Evolutionary conservation across 2,113 vertebrate species (phyloP).

Genomic region (Ceyx melanurus): DNA sequence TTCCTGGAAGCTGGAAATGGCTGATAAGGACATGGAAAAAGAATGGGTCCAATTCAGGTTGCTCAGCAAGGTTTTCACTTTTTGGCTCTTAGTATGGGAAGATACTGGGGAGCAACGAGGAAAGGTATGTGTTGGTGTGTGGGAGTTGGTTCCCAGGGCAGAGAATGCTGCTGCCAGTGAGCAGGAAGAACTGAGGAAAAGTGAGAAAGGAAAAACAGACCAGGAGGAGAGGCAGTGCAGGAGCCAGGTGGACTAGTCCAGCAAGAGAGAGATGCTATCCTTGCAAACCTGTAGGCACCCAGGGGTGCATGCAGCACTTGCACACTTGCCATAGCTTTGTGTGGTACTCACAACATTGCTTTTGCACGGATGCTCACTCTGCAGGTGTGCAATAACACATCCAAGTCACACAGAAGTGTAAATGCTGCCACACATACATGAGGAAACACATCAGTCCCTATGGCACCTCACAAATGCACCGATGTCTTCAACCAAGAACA

Average conservation of each 20-base stretch:
- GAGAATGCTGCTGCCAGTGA: background rate
- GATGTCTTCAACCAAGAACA: background rate
- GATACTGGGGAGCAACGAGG: background rate
- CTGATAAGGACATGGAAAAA: background rate
- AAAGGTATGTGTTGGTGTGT: background rate
- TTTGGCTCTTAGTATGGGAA: background rate
- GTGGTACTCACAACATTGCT: background rate
- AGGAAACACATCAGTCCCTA: accelerated
- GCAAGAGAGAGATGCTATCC: background rate
- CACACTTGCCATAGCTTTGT: background rate
- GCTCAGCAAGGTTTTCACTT: background rate
- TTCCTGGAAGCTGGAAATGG: background rate
- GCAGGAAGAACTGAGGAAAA: background rate
- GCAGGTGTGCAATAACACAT: background rate
- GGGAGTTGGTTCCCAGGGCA: constrained; percentile 38
- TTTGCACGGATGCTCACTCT: background rate
- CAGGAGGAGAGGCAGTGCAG: background rate
- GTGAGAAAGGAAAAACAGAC: background rate
- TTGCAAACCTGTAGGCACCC: background rate
- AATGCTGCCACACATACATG: background rate
- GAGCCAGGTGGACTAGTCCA: background rate
- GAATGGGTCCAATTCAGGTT: background rate
- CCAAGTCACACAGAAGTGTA: accelerated
- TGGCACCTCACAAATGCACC: background rate
- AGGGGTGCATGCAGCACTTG: background rate